Conservation (phyloP, 2,797 vertebrate genomes). For the Gymnoscopelus braueri region DNA sequence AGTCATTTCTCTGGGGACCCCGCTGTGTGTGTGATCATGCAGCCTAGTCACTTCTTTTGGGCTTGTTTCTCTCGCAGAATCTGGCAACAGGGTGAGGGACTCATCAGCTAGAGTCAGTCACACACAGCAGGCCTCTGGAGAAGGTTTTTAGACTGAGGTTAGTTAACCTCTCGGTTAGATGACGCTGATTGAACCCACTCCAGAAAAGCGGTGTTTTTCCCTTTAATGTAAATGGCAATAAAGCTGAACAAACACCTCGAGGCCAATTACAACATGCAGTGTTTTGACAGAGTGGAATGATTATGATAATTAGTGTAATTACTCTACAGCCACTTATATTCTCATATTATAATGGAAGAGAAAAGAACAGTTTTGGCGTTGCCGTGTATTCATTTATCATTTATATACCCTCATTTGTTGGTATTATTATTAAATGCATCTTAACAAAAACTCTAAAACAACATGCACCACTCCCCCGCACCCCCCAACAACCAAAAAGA, state of each 20-base stretch:
- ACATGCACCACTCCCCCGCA: too few species aligned
- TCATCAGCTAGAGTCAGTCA: constrained; percentile 13
- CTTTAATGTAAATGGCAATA: constrained; percentile 63
- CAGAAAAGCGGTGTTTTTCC: constrained; percentile 51
- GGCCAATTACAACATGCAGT: constrained; percentile 61
- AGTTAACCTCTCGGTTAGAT: constrained; percentile 64
- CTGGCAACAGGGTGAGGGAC: not conserved
- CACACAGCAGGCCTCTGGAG: constrained; percentile 25
- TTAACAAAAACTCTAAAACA: too few species aligned
- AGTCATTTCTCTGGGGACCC: too few species aligned
- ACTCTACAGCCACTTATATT: constrained; percentile 58
- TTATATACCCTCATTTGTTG: constrained; percentile 26
- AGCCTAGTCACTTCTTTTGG: too few species aligned
- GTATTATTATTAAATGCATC: too few species aligned
- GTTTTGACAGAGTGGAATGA: constrained; percentile 77
- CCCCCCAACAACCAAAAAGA: too few species aligned
- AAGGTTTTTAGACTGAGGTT: constrained; percentile 33
- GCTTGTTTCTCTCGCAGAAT: too few species aligned
- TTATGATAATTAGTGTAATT: constrained; percentile 77
- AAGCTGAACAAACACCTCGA: constrained; percentile 78
- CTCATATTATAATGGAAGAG: constrained; percentile 63
- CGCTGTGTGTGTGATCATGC: too few species aligned
- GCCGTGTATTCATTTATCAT: constrained; percentile 45
- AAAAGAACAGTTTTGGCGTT: constrained; percentile 50
- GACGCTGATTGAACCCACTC: constrained; percentile 55